Base-by-base conservation (phyloP, 2,797 vertebrate species). In the Hypotaenidia philippensis region DNA sequence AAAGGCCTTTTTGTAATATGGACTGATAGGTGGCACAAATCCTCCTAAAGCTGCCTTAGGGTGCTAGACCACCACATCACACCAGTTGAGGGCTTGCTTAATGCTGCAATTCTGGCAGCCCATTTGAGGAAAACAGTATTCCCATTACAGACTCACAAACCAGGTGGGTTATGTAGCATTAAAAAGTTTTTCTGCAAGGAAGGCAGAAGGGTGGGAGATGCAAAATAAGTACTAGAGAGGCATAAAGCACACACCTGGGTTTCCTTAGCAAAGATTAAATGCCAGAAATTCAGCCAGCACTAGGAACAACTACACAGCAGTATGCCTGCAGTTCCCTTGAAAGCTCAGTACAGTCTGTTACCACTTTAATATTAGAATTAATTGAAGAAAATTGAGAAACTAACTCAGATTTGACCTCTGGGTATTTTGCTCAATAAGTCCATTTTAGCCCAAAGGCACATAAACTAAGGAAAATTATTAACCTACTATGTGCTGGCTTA, bases 231-330 rank as follows among this genome's bases (percentile, higher is more conserved):
- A 75, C 60, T 44, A 53, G 71, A 88, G 55, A 87, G 50, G 23
- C 36, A 53, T 74, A 71, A 87, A 94, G n/a, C 44, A 71, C 41
- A 25, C 63, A 86, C 22, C 31, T 83, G 65, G 66, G 61, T 75
- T 96, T 90, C 50, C 74, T 91, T 69, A 83, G 65, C 19, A 55
- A 68, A 94, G 87, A 93, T 86, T 78, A 88, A 90, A 78, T 86
- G 61, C 50, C 72, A 91, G 65, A 78, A 9, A 65, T 94, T 87
- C 49, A 93, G 87, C 61, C 72, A 91, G 56, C 9, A 32, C 34
- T 78, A 57, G 50, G 91, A 93, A 49, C 44, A 90, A 8, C 64
- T 50, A 57, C 2, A 1, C 64, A 90, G 25, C 38, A 61, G 45
- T 60, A 75, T 23, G 53, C n/a, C 57, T 90, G 47, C 34, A 55